Conservation (phyloP, 2,113 vertebrate species). For the Neolamprologus sp. region DNA sequence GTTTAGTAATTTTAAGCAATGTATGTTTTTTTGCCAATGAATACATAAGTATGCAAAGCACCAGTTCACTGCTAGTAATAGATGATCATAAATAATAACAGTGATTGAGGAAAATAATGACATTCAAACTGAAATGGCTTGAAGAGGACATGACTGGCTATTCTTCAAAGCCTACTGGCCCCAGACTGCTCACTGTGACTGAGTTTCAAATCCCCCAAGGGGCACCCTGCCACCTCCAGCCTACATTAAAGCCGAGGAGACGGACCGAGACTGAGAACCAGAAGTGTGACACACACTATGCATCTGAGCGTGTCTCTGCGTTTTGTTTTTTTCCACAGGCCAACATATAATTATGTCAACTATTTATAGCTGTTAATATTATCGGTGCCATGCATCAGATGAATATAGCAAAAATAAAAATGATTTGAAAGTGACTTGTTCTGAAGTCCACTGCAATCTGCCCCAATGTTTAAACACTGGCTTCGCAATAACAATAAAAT, state of each 20-base stretch:
- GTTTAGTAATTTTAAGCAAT: background rate
- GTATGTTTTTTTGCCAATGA: background rate
- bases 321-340: background rate
- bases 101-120: background rate
- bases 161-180: slow-evolving; percentile 14
- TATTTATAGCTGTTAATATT: background rate
- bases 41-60: background rate
- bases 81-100: background rate
- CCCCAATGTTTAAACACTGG: background rate
- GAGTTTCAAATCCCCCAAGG: slow-evolving; percentile 12
- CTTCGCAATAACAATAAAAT: background rate
- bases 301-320: background rate
- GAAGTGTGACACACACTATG: background rate
- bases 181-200: background rate
- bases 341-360: background rate
- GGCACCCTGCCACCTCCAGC: slow-evolving; percentile 16
- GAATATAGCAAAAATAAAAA: background rate
- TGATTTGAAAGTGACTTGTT: background rate
- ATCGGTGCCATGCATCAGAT: background rate
- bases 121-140: background rate
- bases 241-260: slow-evolving; percentile 18
- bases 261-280: background rate
- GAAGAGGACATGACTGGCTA: slow-evolving; percentile 22
- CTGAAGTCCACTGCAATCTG: background rate
- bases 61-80: background rate